These are phyloP conservation scores for Drosophila niveifrons DNA, from an alignment of 2,888 invertebrate species.

Conservation along the genomic window DNA sequence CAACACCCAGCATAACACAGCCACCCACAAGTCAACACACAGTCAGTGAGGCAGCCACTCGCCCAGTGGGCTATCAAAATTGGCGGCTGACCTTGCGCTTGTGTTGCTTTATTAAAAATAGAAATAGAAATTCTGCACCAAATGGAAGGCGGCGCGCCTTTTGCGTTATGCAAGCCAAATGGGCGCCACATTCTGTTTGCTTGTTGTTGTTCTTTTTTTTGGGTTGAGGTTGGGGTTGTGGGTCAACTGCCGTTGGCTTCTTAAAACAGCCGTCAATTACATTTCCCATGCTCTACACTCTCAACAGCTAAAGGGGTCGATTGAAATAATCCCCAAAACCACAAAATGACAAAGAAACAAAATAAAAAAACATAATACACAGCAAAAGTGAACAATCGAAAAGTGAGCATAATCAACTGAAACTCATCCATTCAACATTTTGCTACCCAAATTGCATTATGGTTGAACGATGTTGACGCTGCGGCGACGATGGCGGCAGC, in stretches of 20 bases:
- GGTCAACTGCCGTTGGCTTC: constrained; percentile 19
- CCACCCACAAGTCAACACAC: constrained; percentile 3
- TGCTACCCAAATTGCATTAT: constrained; percentile 18
- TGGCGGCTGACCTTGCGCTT: constrained; percentile 60
- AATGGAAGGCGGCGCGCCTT: constrained; percentile 31
- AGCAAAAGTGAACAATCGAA: constrained; percentile 1
- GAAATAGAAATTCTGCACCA: constrained; percentile 49
- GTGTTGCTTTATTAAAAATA: constrained; percentile 63
- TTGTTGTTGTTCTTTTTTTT: no score
- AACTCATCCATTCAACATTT: not conserved
- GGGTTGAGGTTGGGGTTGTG: no score
- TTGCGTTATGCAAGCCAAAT: constrained; percentile 31
- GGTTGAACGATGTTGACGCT: not conserved
- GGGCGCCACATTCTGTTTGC: not conserved
- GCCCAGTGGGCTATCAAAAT: constrained; percentile 47
- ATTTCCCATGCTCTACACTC: not conserved
- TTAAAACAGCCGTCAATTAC: constrained; percentile 30
- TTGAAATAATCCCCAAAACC: constrained; percentile 2
- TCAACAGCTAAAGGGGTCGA: not conserved
- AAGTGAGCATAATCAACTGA: not conserved
- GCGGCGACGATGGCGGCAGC: not conserved
- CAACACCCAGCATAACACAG: not conserved
- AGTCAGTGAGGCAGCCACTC: not conserved
- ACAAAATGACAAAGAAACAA: not conserved
- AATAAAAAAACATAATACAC: not conserved